Evolutionary conservation across 2,888 invertebrate genomes (phyloP).

Genomic region (Asteroscopus sphinx): DNA sequence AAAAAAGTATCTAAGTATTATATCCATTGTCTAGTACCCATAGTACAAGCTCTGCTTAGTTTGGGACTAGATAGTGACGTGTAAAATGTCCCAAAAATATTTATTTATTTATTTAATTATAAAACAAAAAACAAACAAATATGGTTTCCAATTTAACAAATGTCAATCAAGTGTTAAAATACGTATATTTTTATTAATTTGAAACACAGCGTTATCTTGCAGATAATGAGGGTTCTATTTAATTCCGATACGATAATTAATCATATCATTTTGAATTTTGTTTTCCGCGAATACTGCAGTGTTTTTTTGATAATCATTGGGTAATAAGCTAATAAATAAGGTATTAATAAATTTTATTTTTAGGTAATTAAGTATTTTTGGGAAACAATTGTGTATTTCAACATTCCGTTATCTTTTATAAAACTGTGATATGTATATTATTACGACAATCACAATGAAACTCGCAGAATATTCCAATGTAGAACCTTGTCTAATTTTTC

Average conservation of each 20-base stretch:
- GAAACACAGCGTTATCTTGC: conserved; percentile 42
- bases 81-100: too few species aligned
- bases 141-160: conserved; percentile 47
- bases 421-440: too few species aligned
- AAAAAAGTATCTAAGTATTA: too few species aligned
- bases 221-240: conserved; percentile 56
- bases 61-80: too few species aligned
- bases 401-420: too few species aligned
- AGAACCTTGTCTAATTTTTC: too few species aligned
- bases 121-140: conserved; percentile 37
- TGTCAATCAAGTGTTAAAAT: conserved; percentile 60
- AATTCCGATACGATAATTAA: conserved; percentile 62
- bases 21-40: too few species aligned
- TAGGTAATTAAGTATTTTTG: too few species aligned
- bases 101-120: conserved; percentile 23
- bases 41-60: too few species aligned
- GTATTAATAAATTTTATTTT: neutral
- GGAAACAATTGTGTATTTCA: too few species aligned
- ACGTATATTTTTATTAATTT: conserved; percentile 7
- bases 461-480: too few species aligned
- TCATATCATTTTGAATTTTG: conserved; percentile 54
- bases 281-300: conserved; percentile 48
- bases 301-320: conserved; percentile 1
- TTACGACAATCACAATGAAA: too few species aligned
- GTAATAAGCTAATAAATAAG: conserved; percentile 1